Conservation (phyloP, 2,797 vertebrate species). For the Tolypeutes matacus region DNA sequence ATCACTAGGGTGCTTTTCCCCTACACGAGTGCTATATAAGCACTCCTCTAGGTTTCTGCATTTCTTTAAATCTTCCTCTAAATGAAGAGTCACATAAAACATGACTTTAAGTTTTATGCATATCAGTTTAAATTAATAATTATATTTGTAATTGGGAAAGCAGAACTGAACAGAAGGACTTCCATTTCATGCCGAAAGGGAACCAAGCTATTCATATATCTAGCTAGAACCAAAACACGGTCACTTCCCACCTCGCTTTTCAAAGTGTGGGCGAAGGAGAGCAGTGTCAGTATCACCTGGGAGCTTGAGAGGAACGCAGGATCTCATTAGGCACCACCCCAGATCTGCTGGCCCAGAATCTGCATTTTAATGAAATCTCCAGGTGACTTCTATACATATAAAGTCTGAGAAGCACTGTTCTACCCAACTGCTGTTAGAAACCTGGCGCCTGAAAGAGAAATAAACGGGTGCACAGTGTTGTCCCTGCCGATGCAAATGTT, state of each 20-base stretch:
- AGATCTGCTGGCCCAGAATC: not conserved
- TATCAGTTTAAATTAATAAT: slow-evolving; percentile 2
- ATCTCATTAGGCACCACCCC: not conserved
- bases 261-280: not conserved
- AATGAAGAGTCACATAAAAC: not conserved
- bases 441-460: not conserved
- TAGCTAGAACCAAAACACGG: not conserved
- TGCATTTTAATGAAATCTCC: not conserved
- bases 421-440: not conserved
- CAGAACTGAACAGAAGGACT: not conserved
- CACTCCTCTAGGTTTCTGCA: not conserved
- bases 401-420: not conserved
- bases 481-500: not conserved
- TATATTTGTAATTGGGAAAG: not conserved
- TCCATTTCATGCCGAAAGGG: not conserved
- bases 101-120: not conserved
- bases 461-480: not conserved
- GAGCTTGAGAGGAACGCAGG: not conserved
- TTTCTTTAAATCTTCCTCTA: not conserved
- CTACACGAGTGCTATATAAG: not conserved
- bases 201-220: not conserved
- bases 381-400: not conserved
- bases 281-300: too few species aligned
- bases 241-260: not conserved
- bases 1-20: not conserved